Base-by-base conservation (phyloP, 2,113 vertebrate genomes). In the Sprattus sprattus region DNA sequence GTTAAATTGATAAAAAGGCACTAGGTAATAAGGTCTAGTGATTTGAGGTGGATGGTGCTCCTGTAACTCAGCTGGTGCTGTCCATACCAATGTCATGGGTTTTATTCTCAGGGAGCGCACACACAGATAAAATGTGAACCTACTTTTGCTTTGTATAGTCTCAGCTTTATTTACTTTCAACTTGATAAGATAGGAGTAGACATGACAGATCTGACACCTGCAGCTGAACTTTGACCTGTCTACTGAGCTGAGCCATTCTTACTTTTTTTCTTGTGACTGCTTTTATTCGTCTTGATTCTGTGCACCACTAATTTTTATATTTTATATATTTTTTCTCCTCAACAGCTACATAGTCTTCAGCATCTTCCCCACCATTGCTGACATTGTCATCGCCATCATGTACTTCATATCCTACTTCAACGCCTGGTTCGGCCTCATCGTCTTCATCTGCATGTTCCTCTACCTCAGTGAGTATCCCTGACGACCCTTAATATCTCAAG, bases 341-440 rank as follows among this genome's bases (percentile, higher is more conserved):
- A 67, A 0, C 95, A 99, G 98, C 93, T 99, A 99, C 93, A 95
- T 99, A 0, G 94, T 98, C 15, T 99, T 99, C 95, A 99, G 96
- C 91, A 95, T 99, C 88, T 2, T 98, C 45, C 98, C 98, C 81
- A 99, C 98, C 2, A 95, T 99, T 20, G 95, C 94, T 0, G 98
- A 99, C 88, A 97, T 99, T 0, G n/a, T 96, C 90, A 98, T 99
- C 0, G 89, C 97, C 83, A 99, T 99, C 81, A 85, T 99, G 92
- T 99, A 97, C 92, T 99, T 99, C 94, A 94, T 93, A 89, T 95
- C 96, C 0, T 91, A 93, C 88, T 99, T 99, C 94, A 99, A 96
- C 0, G 97, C 97, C 89, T 99, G 98, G 98, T 97, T 99, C 0
- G 98, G 98, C 83, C 97, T 99, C 82, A 99, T 99, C 71, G 85